Base-by-base conservation (phyloP, 2,888 invertebrate species). In the Caprella mutica region DNA sequence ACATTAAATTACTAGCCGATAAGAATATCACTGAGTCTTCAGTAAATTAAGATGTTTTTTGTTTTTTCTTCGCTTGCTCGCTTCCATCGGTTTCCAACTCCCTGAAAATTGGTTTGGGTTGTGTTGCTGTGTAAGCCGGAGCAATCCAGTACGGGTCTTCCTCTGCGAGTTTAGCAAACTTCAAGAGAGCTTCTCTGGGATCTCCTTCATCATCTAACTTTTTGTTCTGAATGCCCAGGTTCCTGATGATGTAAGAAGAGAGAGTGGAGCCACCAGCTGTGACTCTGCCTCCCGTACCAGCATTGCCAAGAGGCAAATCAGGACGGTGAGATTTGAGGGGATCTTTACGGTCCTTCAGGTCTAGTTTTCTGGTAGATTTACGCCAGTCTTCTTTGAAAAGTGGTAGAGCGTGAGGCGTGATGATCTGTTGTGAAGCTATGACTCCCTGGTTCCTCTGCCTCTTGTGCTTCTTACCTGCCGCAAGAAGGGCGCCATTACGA, bases 91-190 rank as follows among this genome's bases (percentile, higher is more conserved):
- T 69, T 67, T 52, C 69, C 65, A 48, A 66, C 67, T 44, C 67
- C 58, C 84, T 83, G 68, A 90, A 87, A 59, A 92, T 84, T 0
- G 85, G 79, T 66, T 81, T 81, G 0, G 94, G 93, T 68, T 94
- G 94, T 0, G 89, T 92, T 69, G 83, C 85, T 50, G 83, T 81
- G 69, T 92, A 92, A 1, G 92, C 92, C 0, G 91, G 92, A 0
- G 91, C 83, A 35, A 92, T 88, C 94, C 94, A 97, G 71, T 91
- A 93, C 0, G 96, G 96, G 77, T 96, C 90, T 70, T 94, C 90
- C 50, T 81, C 93, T 0, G 94, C 96, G 2, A 91, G 92, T 70
- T 94, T 90, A 0, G 96, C 96, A 72, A 83, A 93, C 67, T 91
- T 86, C 57, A 96, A 75, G 66, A 97, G 92, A 2, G 96, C 96